Percentiles rank a stretch among this genome's conserved stretches.
phyloP scores from a whole-genome alignment of 35 echinoderm and acorn worm genomes.

The Ophiothrix spiculata region DNA sequence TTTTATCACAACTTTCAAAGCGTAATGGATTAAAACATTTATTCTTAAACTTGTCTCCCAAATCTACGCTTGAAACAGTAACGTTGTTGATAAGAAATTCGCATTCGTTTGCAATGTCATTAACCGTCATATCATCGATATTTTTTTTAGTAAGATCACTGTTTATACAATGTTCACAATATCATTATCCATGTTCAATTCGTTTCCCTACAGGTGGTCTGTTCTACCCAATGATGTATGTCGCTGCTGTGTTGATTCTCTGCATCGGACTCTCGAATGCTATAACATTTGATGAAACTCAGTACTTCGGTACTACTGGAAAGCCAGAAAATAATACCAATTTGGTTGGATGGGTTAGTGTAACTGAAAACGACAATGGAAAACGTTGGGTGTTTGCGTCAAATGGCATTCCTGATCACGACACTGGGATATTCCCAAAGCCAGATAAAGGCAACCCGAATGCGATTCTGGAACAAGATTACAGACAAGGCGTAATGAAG shows the following conservation, averaged over 20 bases:
- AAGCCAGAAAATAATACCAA: conserved; percentile 54
- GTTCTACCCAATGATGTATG: no score
- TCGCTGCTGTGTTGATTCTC: neutral
- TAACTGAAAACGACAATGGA: neutral
- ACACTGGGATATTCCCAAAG: conserved; percentile 41
- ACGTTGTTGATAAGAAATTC: no score
- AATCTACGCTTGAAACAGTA: no score
- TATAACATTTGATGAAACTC: conserved; percentile 44
- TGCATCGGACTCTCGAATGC: conserved; percentile 4
- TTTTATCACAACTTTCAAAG: no score
- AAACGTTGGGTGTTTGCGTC: conserved; percentile 30
- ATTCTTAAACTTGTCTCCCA: no score
- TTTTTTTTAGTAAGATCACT: no score
- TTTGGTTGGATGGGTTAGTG: conserved; percentile 35
- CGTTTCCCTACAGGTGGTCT: no score
- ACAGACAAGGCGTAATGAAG: conserved; percentile 17
- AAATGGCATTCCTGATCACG: conserved; percentile 77
- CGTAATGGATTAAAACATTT: no score
- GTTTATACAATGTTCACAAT: no score
- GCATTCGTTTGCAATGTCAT: no score
- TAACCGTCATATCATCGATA: no score
- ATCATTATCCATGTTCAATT: no score
- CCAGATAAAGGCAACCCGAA: conserved; percentile 48
- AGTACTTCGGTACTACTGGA: conserved; percentile 51
- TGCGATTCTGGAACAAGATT: conserved; percentile 27